These are phyloP conservation scores for Ischnura elegans DNA, from an alignment of 2,888 invertebrate species.

Conservation along the genomic window DNA sequence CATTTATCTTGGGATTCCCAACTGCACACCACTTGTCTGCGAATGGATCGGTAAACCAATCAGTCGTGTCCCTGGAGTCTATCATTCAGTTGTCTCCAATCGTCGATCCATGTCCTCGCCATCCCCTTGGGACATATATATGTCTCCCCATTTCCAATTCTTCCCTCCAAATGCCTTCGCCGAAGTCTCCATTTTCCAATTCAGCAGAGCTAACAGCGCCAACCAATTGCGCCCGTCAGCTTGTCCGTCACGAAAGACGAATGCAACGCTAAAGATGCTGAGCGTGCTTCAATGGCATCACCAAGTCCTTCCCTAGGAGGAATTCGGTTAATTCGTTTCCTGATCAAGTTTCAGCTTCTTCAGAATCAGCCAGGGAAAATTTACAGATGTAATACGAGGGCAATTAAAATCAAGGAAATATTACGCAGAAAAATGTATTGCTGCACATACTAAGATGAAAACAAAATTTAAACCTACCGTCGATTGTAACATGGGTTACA, in stretches of 20 bases:
- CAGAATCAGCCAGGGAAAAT: no score
- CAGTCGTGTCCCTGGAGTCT: neutral
- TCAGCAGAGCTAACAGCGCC: neutral
- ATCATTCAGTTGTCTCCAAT: neutral
- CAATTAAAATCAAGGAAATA: no score
- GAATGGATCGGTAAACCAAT: neutral
- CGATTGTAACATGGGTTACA: no score
- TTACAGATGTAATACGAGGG: no score
- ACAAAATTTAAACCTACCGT: no score
- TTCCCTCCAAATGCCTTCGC: neutral
- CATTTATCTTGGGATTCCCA: neutral
- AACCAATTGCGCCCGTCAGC: conserved; percentile 9
- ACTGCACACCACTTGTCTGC: neutral
- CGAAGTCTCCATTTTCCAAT: conserved; percentile 9
- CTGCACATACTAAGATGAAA: no score
- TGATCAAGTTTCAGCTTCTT: no score
- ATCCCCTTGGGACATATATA: neutral
- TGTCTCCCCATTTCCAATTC: neutral
- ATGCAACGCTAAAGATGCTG: neutral
- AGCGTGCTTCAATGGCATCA: neutral
- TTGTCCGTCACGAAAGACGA: neutral
- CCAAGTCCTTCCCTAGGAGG: neutral
- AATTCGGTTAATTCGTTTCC: no score
- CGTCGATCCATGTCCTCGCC: neutral
- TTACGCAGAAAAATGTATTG: no score